Base-by-base conservation (phyloP, 2,797 vertebrate genomes). In the Pelochelys cantorii region DNA sequence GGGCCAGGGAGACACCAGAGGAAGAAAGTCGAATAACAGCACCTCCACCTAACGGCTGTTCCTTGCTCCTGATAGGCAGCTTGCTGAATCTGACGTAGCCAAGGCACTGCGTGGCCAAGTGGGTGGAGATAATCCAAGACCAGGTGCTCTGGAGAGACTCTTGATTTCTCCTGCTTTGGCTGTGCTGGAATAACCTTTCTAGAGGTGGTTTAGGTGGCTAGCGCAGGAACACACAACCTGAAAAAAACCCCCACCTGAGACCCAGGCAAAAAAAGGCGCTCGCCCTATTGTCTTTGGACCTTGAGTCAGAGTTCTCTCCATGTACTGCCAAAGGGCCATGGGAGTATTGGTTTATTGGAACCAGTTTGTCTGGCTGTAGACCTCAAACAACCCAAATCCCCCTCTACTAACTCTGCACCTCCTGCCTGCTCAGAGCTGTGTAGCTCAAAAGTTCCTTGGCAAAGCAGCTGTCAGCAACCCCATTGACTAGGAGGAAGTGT, bases 391-490 rank as follows among this genome's bases (percentile, higher is more conserved):
- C 52, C 82, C 74, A 53, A 18, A 31, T 68, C 34, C 54, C 7
- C 42, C 42, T 48, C 42, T 48, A 48, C 42, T 48, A 48, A 48
- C 42, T 48, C 42, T 48, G 42, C 42, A 48, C 42, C 22, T 29
- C 23, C 95, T 42, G 22, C 88, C 94, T 89, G 89, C 62, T n/a
- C n/a, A 34, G 65, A 90, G 87, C 71, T 84, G 42, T 94, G 89
- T 60, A 59, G 88, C 79, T 5, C 3, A 65, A 59, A 87, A 56
- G 78, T 81, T 78, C 75, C 89, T 92, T 53, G 65, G 55, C 81
- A 54, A 82, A 83, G 82, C 81, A 92, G 48, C 79, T 88, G 92
- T 90, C 84, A 78, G 55, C 84, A 95, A 83, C 56, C 89, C 87
- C 42, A 79, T 8, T 34, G 65, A 2, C 37, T 29, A 34, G 78